Base-by-base conservation (phyloP, 2,113 vertebrate species). In the Dromaius novaehollandiae region DNA sequence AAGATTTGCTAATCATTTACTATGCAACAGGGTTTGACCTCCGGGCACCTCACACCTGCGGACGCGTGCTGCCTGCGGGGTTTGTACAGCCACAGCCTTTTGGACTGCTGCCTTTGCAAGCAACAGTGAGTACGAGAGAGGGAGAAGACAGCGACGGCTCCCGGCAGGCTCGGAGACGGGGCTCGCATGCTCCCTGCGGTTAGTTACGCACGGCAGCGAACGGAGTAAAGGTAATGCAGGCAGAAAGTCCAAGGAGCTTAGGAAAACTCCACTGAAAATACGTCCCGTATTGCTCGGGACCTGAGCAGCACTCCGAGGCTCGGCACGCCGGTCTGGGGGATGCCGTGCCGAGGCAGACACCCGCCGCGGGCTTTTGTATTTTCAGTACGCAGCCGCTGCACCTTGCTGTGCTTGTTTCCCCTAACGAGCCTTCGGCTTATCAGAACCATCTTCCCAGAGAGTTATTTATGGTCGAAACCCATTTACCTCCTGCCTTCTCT, bases 241-340 rank as follows among this genome's bases (percentile, higher is more conserved):
- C 1, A 22, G 44, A 64, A 19, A 24, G 46, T 26, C 48, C 46
- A 5, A 0, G 6, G 66, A 0, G 1, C 18, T 20, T 2, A 50
- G 80, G 40, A 71, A 18, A 42, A 7, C 20, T 20, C 34, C 1
- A 42, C 7, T 32, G 20, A 28, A 65, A 74, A 21, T 2, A 4
- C 46, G 9, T 12, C 44, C 6, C 0, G 42, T 66, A 1, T 3
- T 69, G 73, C 1, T 6, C 46, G 69, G 44, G 53, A 44, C 1
- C 13, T 2, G 30, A 11, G 6, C 0, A 0, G 50, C 0, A 1
- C 5, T 38, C 13, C 0, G 20, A 13, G 32, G 42, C 32, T 42
- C 6, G 3, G 58, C 3, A 2, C 82, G 34, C 42, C 53, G 4
- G 56, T 5, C 11, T 17, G 18, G 70, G 36, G 42, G 38, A 36